These are phyloP conservation scores for Epinephelus moara DNA, from an alignment of 2,113 vertebrate species.

Conservation along the genomic window DNA sequence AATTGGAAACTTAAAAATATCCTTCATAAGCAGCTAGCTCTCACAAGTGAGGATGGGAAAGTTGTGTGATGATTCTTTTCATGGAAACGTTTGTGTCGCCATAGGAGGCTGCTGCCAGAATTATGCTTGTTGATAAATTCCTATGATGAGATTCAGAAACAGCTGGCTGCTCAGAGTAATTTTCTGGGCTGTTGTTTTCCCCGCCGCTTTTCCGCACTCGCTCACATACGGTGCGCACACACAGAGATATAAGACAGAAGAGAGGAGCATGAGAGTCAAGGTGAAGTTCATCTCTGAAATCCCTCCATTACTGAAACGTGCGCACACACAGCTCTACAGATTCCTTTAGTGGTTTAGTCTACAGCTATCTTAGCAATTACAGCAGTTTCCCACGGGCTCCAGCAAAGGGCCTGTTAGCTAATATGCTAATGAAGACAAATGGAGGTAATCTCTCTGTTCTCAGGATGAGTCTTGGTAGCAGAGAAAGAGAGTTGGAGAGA, in stretches of 20 bases:
- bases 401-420: slow-evolving; percentile 75
- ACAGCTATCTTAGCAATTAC: slow-evolving; percentile 80
- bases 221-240: neutral
- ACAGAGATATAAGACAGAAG: slow-evolving; percentile 20
- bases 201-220: slow-evolving; percentile 9
- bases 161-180: slow-evolving; percentile 61
- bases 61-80: slow-evolving; percentile 63
- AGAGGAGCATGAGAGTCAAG: slow-evolving; percentile 61
- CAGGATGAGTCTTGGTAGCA: slow-evolving; percentile 63
- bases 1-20: slow-evolving; percentile 60
- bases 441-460: slow-evolving; percentile 80
- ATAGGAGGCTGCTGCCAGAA: slow-evolving; percentile 47
- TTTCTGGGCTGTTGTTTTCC: slow-evolving; percentile 58
- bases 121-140: slow-evolving; percentile 62
- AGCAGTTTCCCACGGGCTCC: slow-evolving; percentile 76
- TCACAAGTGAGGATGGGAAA: slow-evolving; percentile 1
- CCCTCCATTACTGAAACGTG: slow-evolving; percentile 48
- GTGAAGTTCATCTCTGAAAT: slow-evolving; percentile 66
- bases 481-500: slow-evolving; percentile 37
- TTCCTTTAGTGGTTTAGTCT: slow-evolving; percentile 74
- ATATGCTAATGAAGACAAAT: slow-evolving; percentile 86
- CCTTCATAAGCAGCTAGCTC: slow-evolving; percentile 27
- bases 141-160: slow-evolving; percentile 62
- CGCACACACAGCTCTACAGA: slow-evolving; percentile 48
- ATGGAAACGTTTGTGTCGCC: slow-evolving; percentile 43